Evolutionary conservation across 2,888 invertebrate species (phyloP), one percentile per base, ranked within the genome.

Genomic region (Phengaris arion): DNA sequence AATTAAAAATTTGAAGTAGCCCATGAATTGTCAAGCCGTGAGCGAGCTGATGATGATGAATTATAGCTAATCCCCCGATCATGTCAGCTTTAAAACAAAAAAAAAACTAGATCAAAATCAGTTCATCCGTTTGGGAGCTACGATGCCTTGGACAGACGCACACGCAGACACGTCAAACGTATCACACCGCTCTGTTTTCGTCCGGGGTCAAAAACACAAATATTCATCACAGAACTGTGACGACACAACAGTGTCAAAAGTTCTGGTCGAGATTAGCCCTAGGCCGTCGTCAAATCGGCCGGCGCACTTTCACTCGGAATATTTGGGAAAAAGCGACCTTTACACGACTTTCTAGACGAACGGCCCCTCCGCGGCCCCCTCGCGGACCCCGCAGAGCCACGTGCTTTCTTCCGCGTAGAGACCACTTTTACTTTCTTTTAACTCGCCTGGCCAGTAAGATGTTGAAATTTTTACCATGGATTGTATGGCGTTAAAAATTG

Each of bases 291-390:
- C 85, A 87, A 86, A 85, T 87, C 85, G 86, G 87, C 86, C 88
- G 82, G 85, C 83, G 79, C 81, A 90, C 93, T 93, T 93, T 93
- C 92, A 89, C 93, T 91, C 84, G 81, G 91, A 92, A 92, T 93
- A 93, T 93, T 93, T 93, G 91, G 93, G 90, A 90, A 93, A 93
- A 93, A 92, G 92, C 92, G 92, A 93, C 93, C 93, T 93, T 92
- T 92, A 90, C 86, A 89, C 89, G 84, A 90, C 93, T 93, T 93
- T 93, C 93, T 87, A 90, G 82, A 83, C 83, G 81, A 80, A 82
- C 79, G 76, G 75, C 79, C 74, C 76, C 75, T 22, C 35, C 22
- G 35, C 64, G 35, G 35, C 35, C 64, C n/a, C 55, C 6, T n/a
- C 83, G 80, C 83, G 75, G 81, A 77, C 81, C 82, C 78, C 76